phyloP scores from a whole-genome alignment of 2,888 invertebrate genomes.

The Oxyscelio sp. region DNA sequence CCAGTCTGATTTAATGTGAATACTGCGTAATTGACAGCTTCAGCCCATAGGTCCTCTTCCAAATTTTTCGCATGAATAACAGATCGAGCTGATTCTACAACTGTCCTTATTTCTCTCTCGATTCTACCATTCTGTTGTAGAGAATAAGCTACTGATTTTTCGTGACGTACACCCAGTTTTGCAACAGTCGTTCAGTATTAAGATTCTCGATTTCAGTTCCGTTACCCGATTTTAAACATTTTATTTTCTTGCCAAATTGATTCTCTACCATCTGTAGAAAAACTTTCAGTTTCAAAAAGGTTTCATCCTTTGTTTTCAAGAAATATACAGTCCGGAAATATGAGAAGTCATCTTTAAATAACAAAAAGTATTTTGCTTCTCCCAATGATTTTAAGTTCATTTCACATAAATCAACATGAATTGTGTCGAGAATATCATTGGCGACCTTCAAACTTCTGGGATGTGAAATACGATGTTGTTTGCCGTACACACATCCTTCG shows the following conservation, averaged over 20 bases:
- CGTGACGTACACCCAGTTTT: conserved; percentile 79
- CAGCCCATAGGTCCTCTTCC: too few relatives aligned
- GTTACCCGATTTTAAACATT: conserved; percentile 79
- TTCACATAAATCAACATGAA: conserved; percentile 80
- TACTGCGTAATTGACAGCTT: too few relatives aligned
- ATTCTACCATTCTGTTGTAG: neutral
- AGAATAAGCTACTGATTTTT: conserved; percentile 30
- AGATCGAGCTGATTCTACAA: too few relatives aligned
- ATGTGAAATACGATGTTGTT: conserved; percentile 75
- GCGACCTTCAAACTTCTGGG: conserved; percentile 66
- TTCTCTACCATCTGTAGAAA: conserved; percentile 80
- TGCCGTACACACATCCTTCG: conserved; percentile 77
- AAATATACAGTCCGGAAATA: conserved; percentile 80
- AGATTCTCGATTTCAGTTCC: conserved; percentile 81
- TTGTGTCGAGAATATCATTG: conserved; percentile 71
- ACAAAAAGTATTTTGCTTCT: too few relatives aligned
- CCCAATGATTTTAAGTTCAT: conserved; percentile 63
- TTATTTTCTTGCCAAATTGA: too few relatives aligned
- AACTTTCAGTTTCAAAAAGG: conserved; percentile 70
- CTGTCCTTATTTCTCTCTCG: too few relatives aligned
- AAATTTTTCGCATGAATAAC: too few relatives aligned
- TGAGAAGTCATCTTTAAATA: too few relatives aligned
- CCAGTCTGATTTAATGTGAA: too few relatives aligned
- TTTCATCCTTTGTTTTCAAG: conserved; percentile 79
- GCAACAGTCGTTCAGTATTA: conserved; percentile 71